Percentiles rank a stretch among this genome's conserved stretches.
Evolutionary conservation across 1,140 invertebrate species (phyloP).

Genomic region (Ceratosolen fusciceps): DNA sequence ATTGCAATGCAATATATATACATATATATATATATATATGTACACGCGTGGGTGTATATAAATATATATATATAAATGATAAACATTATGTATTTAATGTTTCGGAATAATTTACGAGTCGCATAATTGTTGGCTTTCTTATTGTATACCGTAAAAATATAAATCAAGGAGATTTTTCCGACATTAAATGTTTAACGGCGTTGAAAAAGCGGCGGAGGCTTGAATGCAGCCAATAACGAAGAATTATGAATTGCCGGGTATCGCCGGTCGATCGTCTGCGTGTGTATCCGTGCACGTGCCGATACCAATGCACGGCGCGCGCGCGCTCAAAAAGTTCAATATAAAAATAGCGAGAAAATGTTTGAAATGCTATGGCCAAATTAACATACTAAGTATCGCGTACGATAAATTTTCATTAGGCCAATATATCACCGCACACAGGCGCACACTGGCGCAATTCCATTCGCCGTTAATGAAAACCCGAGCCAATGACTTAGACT

Average conservation of each 20-base stretch:
- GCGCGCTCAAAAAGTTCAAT: neutral
- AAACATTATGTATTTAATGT: neutral
- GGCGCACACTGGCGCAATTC: constrained; percentile 3
- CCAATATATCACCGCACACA: constrained; percentile 4
- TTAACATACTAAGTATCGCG: neutral
- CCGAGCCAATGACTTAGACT: neutral
- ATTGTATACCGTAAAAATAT: neutral
- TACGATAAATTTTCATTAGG: constrained; percentile 25
- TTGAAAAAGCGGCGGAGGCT: neutral
- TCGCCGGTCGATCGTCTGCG: too few species aligned
- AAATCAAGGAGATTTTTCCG: neutral
- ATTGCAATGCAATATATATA: neutral
- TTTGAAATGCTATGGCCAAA: neutral
- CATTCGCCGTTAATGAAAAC: constrained; percentile 24
- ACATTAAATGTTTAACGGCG: neutral
- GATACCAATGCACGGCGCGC: too few species aligned
- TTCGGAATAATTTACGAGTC: neutral
- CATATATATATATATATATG: too few species aligned
- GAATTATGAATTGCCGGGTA: constrained; percentile 8
- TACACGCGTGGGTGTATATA: too few species aligned
- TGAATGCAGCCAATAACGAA: neutral
- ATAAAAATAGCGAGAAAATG: neutral
- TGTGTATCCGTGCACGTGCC: too few species aligned
- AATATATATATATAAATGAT: neutral
- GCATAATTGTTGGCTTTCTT: neutral